phyloP scores from a whole-genome alignment of 2,888 invertebrate genomes.

The Dicycla oo region DNA sequence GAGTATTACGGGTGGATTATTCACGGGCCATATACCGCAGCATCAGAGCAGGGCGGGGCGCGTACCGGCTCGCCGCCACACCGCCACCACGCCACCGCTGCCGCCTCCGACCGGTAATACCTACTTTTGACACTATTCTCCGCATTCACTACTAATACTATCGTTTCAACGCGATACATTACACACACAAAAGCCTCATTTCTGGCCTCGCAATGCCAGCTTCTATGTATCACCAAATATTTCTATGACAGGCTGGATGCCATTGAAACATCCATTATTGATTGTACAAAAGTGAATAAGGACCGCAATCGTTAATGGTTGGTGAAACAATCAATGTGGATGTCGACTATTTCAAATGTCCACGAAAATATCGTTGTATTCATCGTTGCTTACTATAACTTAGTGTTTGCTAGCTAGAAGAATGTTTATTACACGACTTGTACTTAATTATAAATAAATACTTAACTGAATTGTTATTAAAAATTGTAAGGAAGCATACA shows the following conservation, averaged over 20 bases:
- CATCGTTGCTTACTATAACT: neutral
- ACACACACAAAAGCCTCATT: constrained; percentile 22
- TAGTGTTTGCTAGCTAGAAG: neutral
- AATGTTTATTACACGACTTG: neutral
- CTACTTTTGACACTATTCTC: constrained; percentile 63
- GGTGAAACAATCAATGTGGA: constrained; percentile 35
- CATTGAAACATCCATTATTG: constrained; percentile 41
- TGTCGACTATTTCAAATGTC: constrained; percentile 19
- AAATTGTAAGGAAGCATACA: neutral
- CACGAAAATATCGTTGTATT: constrained; percentile 13
- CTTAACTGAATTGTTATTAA: neutral
- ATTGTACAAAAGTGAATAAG: constrained; percentile 43
- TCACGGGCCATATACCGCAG: constrained; percentile 88
- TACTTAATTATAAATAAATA: neutral
- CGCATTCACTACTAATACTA: constrained; percentile 69
- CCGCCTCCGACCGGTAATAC: constrained; percentile 57
- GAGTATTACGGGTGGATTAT: constrained; percentile 89
- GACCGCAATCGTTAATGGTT: constrained; percentile 37
- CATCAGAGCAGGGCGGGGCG: constrained; percentile 78
- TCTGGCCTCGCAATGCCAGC: constrained; percentile 9
- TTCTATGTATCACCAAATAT: constrained; percentile 55
- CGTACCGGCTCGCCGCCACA: constrained; percentile 62
- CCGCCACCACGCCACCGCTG: constrained; percentile 63
- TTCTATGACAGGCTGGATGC: constrained; percentile 43
- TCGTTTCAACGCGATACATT: constrained; percentile 66